A percentile compares a stretch with the other conserved stretches of the same genome.
phyloP scores from a whole-genome alignment of 2,888 invertebrate species.

The Aelia acuminata region DNA sequence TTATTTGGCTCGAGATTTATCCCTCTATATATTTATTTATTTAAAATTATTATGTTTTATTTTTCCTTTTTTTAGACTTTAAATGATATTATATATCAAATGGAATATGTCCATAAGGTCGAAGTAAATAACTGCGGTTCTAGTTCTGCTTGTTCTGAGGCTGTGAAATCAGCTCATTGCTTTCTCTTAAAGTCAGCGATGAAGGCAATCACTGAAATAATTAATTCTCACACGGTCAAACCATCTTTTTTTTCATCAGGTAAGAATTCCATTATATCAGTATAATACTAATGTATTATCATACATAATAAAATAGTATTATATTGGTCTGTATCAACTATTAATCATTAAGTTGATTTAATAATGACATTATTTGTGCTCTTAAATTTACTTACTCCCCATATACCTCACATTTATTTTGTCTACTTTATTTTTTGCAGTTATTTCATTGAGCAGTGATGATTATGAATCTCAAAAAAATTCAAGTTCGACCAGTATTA shows the following conservation, averaged over 20 bases:
- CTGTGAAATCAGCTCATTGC: constrained; percentile 72
- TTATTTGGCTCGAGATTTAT: not conserved
- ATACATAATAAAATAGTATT: not conserved
- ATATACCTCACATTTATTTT: not conserved
- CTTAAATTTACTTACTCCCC: too few relatives aligned
- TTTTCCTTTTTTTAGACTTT: constrained; percentile 70
- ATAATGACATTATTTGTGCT: too few relatives aligned
- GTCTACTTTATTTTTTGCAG: constrained; percentile 57
- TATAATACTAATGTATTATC: too few relatives aligned
- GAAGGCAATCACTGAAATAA: constrained; percentile 61
- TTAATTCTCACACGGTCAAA: constrained; percentile 61
- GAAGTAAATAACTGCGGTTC: constrained; percentile 69
- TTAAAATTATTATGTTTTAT: not conserved
- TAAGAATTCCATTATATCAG: constrained; percentile 50
- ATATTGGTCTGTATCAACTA: not conserved
- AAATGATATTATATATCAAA: constrained; percentile 74
- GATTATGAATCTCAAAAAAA: constrained; percentile 62
- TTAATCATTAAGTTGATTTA: not conserved
- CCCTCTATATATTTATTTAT: not conserved
- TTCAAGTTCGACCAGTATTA: constrained; percentile 57
- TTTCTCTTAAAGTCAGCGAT: constrained; percentile 74
- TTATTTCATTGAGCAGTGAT: constrained; percentile 64
- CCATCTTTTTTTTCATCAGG: constrained; percentile 65
- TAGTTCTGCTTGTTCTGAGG: constrained; percentile 69
- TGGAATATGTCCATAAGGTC: constrained; percentile 72